phyloP scores from a whole-genome alignment of 2,113 vertebrate species.

The Brachypteracias leptosomus region DNA sequence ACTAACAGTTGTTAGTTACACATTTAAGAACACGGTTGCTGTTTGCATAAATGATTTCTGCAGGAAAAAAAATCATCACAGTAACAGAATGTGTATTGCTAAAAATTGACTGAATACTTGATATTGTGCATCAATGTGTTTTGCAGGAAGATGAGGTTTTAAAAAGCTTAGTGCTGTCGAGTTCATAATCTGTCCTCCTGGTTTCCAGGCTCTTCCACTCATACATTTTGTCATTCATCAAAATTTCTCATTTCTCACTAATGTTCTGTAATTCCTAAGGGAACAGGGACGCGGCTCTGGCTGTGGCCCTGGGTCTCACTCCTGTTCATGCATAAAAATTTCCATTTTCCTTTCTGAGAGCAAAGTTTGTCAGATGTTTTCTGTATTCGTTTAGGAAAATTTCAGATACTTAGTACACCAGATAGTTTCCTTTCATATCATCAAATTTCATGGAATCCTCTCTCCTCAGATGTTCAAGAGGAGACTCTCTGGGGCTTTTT shows the following conservation, averaged over 20 bases:
- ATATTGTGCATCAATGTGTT: background rate
- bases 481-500: background rate
- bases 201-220: background rate
- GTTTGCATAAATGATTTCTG: background rate
- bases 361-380: background rate
- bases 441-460: background rate
- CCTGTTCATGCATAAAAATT: background rate
- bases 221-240: background rate
- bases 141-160: background rate
- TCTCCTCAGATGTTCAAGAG: background rate
- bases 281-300: background rate
- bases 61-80: background rate
- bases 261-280: background rate
- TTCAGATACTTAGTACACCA: background rate
- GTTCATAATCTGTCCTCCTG: background rate
- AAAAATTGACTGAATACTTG: background rate
- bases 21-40: background rate
- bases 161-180: background rate
- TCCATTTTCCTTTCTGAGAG: background rate
- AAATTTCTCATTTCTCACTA: background rate
- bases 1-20: background rate
- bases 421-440: background rate
- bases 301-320: background rate
- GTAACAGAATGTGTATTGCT: background rate
- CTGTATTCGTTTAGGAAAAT: background rate